Evolutionary conservation across 2,113 vertebrate genomes (phyloP), one percentile per base, ranked within the genome.

Genomic region (Genyomyrus donnyi): DNA sequence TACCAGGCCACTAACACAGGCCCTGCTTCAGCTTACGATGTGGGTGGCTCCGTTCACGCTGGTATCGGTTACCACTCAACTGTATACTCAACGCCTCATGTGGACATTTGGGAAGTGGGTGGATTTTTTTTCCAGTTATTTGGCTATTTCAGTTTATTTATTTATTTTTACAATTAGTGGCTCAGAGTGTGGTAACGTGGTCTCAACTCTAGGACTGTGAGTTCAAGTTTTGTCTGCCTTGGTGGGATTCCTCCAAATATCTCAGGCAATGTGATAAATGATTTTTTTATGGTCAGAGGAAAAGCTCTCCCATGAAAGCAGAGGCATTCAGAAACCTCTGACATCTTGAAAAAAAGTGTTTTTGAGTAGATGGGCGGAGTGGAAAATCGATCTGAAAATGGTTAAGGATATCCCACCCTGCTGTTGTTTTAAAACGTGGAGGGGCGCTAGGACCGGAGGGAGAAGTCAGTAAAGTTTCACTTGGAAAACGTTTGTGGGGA

Each of bases 391-490:
- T 58, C 56, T 31, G 27, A 88, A 48, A 48, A 31, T 58, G 7
- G 48, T 49, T 13, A 53, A 13, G 15, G 46, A 87, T 21, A 87
- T 56, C 10, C 24, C n/a, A 19, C 46, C 6, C 10, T n/a, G 35
- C 10, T 39, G 50, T 46, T 8, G 4, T n/a, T 21, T 15, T 35
- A 62, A 66, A 24, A 9, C 45, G 31, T 42, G 27, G 48, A 45
- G 89, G 93, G 94, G 93, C 95, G 85, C 91, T 90, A 93, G 93
- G 94, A 94, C 93, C 93, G 50, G 93, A 88, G 91, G 92, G 90
- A 84, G 91, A 53, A 84, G 91, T 48, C 21, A 13, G 42, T 85
- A n/a, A 85, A 48, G 45, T 85, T 46, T 48, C 21, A 48, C 21
- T 77, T 85, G 39, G 19, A 83, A 83, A 83, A 48, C 83, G 21